A percentile compares a stretch with the other conserved stretches of the same genome.
Conservation (phyloP, 1,140 invertebrate species). For the Nebria ingens region DNA sequence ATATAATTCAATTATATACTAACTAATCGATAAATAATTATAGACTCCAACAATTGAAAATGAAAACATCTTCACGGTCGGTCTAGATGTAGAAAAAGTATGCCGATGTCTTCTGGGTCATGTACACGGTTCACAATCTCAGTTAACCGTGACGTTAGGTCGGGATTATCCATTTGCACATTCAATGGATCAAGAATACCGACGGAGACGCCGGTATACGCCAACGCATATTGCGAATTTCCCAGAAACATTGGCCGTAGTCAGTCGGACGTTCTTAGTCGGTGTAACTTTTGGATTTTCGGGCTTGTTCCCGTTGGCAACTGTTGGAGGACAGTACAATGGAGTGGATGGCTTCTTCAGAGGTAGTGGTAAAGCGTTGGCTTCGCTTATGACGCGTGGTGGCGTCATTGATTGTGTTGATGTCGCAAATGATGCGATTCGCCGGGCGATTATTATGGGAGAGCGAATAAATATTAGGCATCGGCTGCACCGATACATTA, state of each 20-base stretch:
- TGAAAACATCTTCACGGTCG: neutral
- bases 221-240: neutral
- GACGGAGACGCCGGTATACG: neutral
- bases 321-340: slow-evolving; percentile 51
- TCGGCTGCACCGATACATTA: slow-evolving; percentile 58
- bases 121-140: slow-evolving; percentile 31
- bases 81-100: slow-evolving; percentile 21
- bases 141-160: slow-evolving; percentile 14
- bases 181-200: neutral
- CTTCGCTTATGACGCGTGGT: slow-evolving; percentile 42
- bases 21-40: neutral
- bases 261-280: neutral
- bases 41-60: neutral
- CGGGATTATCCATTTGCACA: neutral
- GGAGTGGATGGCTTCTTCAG: slow-evolving; percentile 54
- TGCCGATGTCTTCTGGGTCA: slow-evolving; percentile 30
- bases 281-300: slow-evolving; percentile 8
- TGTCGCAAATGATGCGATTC: slow-evolving; percentile 55
- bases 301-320: neutral
- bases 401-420: slow-evolving; percentile 49
- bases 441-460: slow-evolving; percentile 57
- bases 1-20: neutral
- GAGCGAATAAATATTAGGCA: slow-evolving; percentile 54
- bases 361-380: slow-evolving; percentile 50
- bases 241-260: neutral